Conservation (phyloP, 2,797 vertebrate species). For the Lacerta viridis region DNA sequence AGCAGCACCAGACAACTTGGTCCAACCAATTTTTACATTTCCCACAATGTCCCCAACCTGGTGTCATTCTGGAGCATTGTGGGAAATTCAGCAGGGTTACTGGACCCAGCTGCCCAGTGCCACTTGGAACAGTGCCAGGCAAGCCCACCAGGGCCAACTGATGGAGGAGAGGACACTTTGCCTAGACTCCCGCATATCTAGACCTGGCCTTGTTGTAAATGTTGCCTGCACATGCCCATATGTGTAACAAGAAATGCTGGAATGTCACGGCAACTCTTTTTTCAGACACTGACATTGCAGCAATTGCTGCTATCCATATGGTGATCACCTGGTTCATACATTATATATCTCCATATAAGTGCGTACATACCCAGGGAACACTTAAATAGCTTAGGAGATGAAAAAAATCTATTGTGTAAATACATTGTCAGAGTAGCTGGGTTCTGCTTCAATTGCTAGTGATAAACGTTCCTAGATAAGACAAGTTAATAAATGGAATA, state of each 20-base stretch:
- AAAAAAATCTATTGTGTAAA: not conserved
- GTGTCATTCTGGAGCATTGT: not conserved
- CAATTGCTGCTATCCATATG: not conserved
- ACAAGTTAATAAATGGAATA: conserved; percentile 4
- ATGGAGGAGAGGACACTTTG: not conserved
- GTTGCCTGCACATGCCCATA: not conserved
- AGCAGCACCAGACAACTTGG: not conserved
- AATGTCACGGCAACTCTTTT: not conserved
- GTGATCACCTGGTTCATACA: not conserved
- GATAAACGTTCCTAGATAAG: not conserved
- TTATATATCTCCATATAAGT: not conserved
- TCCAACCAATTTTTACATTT: not conserved
- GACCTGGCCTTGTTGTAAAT: not conserved
- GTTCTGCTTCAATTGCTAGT: not conserved
- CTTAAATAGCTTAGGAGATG: not conserved
- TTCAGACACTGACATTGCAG: not conserved
- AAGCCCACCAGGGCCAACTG: not conserved
- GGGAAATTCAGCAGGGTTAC: not conserved
- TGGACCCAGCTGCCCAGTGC: not conserved
- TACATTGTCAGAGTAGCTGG: not conserved
- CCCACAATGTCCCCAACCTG: not conserved
- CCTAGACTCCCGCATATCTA: not conserved
- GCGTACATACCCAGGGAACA: not conserved
- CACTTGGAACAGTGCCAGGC: not conserved
- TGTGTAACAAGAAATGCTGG: not conserved